A percentile compares a stretch with the other conserved stretches of the same genome.
Conservation (phyloP, 2,113 vertebrate genomes). For the Cyanoderma ruficeps region DNA sequence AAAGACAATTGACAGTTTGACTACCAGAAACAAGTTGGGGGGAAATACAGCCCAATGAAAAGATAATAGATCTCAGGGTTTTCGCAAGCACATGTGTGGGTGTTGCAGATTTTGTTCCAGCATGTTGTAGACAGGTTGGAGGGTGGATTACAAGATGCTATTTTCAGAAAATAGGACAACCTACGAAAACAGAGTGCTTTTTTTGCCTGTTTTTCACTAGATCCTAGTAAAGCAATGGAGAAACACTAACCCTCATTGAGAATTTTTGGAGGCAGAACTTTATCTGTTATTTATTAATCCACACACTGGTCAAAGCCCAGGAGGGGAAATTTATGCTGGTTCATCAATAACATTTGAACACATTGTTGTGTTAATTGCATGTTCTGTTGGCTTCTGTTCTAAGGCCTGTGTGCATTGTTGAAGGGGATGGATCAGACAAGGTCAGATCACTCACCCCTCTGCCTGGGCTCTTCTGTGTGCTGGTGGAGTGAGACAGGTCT, state of each 20-base stretch:
- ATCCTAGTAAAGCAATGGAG: background rate
- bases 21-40: background rate
- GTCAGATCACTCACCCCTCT: background rate
- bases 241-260: conserved; percentile 16
- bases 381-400: background rate
- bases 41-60: background rate
- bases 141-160: conserved; percentile 42
- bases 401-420: background rate
- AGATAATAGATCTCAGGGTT: conserved; percentile 1
- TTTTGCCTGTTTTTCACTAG: background rate
- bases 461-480: background rate
- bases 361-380: background rate
- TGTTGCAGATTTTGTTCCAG: conserved; percentile 36
- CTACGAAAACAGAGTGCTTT: background rate
- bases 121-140: background rate
- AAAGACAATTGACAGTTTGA: background rate
- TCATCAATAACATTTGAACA: background rate
- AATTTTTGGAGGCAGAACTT: conserved; percentile 14
- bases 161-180: conserved; percentile 62
- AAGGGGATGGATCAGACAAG: background rate
- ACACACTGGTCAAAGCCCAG: background rate
- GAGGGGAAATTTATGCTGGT: background rate
- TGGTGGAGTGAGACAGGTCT: background rate
- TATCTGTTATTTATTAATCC: background rate
- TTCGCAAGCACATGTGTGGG: background rate